Percentiles rank a stretch among this genome's conserved stretches.
phyloP scores from a whole-genome alignment of 2,113 vertebrate species.

The Tiliqua scincoides region DNA sequence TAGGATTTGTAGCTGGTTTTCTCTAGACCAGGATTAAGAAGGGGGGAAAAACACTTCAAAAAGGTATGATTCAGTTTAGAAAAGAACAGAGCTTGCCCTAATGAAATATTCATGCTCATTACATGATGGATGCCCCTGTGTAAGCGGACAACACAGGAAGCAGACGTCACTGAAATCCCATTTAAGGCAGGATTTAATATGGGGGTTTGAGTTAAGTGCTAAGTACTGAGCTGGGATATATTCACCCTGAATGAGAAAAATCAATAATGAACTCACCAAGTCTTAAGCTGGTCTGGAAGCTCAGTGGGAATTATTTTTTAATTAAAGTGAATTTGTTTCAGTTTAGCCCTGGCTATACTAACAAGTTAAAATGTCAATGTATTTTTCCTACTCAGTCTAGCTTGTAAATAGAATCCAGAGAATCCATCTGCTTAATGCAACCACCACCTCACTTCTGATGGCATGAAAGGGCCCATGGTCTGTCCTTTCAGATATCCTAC shows the following conservation, averaged over 20 bases:
- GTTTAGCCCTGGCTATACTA: background rate
- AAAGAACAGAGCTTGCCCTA: background rate
- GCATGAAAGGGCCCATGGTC: background rate
- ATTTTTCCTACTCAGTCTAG: background rate
- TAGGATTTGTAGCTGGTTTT: too few species aligned
- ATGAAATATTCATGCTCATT: background rate
- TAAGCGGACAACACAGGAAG: background rate
- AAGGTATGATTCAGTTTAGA: background rate
- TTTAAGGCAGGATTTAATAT: background rate
- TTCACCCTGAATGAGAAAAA: background rate
- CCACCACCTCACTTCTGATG: background rate
- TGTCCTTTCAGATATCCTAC: background rate
- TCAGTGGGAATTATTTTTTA: slow-evolving; percentile 1
- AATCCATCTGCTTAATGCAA: background rate
- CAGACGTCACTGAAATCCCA: background rate
- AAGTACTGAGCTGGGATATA: background rate
- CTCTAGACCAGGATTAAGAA: too few species aligned
- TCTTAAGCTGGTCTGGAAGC: background rate
- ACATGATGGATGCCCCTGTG: background rate
- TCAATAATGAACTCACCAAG: background rate
- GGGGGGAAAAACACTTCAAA: too few species aligned
- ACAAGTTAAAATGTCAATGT: background rate
- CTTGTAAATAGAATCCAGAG: background rate
- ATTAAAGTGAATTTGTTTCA: background rate
- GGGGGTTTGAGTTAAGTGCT: background rate